Percentiles rank a stretch among this genome's conserved stretches.
Evolutionary conservation across 2,888 invertebrate genomes (phyloP).

Genomic region (Holacanthella duospinosa): DNA sequence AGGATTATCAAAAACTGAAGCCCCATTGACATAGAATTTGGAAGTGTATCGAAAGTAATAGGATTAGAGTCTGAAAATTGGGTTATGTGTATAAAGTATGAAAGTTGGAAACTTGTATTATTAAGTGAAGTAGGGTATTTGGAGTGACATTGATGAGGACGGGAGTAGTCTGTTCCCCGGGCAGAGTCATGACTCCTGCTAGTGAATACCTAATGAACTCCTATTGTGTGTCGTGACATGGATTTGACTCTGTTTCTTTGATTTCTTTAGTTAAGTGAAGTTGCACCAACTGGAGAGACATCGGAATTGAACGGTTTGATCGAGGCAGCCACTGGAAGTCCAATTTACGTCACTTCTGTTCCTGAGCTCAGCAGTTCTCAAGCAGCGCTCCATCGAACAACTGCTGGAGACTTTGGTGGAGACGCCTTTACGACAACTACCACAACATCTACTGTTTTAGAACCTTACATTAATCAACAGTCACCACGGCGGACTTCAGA

Average conservation of each 20-base stretch:
- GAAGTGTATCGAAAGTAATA: too few species aligned
- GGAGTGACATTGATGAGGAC: too few species aligned
- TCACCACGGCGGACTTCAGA: background rate
- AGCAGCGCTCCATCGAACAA: conserved; percentile 31
- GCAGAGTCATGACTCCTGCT: too few species aligned
- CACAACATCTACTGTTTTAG: conserved; percentile 47
- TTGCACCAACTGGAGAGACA: conserved; percentile 42
- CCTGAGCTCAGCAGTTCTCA: conserved; percentile 39
- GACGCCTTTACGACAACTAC: conserved; percentile 6
- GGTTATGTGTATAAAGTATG: background rate
- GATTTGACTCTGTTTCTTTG: conserved; percentile 23
- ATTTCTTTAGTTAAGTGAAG: conserved; percentile 54
- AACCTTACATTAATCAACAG: too few species aligned
- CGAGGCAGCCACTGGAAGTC: conserved; percentile 53
- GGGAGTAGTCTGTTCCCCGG: too few species aligned
- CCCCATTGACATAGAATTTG: too few species aligned
- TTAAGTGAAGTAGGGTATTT: background rate
- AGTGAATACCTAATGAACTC: conserved; percentile 1
- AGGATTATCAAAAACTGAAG: too few species aligned
- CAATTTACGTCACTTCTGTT: conserved; percentile 69
- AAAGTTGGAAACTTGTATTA: background rate
- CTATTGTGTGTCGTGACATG: background rate
- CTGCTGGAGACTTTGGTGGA: conserved; percentile 21
- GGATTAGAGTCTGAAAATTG: too few species aligned
- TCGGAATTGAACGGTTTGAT: conserved; percentile 66